These are phyloP conservation scores for Apis cerana DNA, from an alignment of 1,140 invertebrate species.

Conservation along the genomic window DNA sequence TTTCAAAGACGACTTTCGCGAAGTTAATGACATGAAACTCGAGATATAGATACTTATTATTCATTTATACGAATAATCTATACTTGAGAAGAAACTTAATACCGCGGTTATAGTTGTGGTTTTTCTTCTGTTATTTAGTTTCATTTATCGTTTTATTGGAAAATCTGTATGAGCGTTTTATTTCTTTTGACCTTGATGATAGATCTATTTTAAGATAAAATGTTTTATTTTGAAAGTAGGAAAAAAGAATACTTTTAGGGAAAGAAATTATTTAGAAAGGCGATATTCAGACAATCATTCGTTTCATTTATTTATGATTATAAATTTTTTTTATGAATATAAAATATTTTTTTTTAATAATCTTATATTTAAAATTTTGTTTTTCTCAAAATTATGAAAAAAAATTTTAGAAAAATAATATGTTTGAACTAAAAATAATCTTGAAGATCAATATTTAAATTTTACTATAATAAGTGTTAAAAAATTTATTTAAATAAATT, in stretches of 20 bases:
- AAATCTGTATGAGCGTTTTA: background rate
- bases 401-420: too few relatives aligned
- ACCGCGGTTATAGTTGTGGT: background rate
- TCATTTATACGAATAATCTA: background rate
- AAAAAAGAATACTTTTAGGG: background rate
- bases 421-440: too few relatives aligned
- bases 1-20: constrained; percentile 19
- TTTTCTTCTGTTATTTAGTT: background rate
- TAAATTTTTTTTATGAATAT: too few relatives aligned
- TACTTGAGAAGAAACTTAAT: constrained; percentile 22
- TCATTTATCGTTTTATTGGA: background rate
- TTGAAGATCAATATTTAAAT: too few relatives aligned
- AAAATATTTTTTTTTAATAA: too few relatives aligned
- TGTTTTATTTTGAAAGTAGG: too few relatives aligned
- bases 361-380: too few relatives aligned
- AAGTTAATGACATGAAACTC: constrained; percentile 22
- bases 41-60: constrained; percentile 1
- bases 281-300: too few relatives aligned
- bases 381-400: too few relatives aligned
- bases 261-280: background rate
- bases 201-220: background rate
- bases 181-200: background rate
- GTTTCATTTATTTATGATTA: too few relatives aligned
- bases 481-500: too few relatives aligned
- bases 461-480: too few relatives aligned